These are phyloP conservation scores for Brachionus rotundiformis DNA, from an alignment of 1,140 invertebrate genomes.

Conservation along the genomic window DNA sequence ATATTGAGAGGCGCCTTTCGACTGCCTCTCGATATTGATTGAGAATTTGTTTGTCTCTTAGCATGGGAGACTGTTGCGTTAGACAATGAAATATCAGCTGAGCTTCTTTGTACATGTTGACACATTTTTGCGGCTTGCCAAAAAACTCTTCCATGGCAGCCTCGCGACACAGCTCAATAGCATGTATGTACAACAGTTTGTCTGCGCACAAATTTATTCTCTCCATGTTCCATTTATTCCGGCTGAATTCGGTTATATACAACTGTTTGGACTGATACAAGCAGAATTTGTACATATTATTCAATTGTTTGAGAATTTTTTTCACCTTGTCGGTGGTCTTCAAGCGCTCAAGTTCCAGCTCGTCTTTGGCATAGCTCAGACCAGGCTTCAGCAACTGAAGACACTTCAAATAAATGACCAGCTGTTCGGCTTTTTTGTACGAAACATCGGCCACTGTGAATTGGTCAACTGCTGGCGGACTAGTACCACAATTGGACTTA, in stretches of 20 bases:
- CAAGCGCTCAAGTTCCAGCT: background rate
- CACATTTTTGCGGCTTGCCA: conserved; percentile 39
- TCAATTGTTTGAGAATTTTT: conserved; percentile 42
- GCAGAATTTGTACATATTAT: conserved; percentile 51
- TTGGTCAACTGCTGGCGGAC: conserved; percentile 3
- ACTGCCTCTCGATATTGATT: conserved; percentile 50
- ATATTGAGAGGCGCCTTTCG: conserved; percentile 28
- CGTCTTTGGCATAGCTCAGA: conserved; percentile 36
- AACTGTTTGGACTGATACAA: conserved; percentile 47
- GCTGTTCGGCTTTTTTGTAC: conserved; percentile 46
- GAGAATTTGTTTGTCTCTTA: conserved; percentile 23
- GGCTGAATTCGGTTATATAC: background rate
- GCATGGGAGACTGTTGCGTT: conserved; percentile 20
- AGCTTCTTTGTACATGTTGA: conserved; percentile 47
- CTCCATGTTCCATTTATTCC: background rate
- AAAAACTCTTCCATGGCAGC: conserved; percentile 51
- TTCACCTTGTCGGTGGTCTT: conserved; percentile 36
- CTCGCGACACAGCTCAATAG: conserved; percentile 46
- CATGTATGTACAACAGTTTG: conserved; percentile 51
- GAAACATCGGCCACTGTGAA: conserved; percentile 38
- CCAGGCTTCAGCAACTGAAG: conserved; percentile 31
- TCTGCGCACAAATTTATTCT: conserved; percentile 36
- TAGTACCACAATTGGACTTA: background rate
- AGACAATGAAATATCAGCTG: conserved; percentile 52
- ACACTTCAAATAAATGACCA: conserved; percentile 49